phyloP scores from a whole-genome alignment of 2,888 invertebrate genomes.

The Spicauda simplicius region DNA sequence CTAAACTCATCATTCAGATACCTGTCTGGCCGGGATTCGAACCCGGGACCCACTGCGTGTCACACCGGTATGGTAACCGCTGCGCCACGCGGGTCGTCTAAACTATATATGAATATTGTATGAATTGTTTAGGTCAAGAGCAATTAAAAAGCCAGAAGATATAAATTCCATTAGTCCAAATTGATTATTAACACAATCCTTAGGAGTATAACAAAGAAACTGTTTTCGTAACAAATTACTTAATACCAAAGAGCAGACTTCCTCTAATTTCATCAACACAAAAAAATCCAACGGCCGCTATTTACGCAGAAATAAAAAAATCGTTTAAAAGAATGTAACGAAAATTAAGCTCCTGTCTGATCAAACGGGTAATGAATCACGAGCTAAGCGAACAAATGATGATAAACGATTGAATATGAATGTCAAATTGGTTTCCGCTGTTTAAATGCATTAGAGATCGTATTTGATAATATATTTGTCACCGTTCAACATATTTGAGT shows the following conservation, averaged over 20 bases:
- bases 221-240: slow-evolving; percentile 32
- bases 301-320: slow-evolving; percentile 34
- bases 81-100: no score
- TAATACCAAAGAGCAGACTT: slow-evolving; percentile 37
- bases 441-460: no score
- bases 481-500: no score
- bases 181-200: slow-evolving; percentile 4
- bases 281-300: slow-evolving; percentile 29
- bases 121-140: no score
- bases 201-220: slow-evolving; percentile 15
- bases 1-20: no score
- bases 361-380: background rate
- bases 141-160: background rate
- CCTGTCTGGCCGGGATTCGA: no score
- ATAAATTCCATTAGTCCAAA: slow-evolving; percentile 12
- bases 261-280: slow-evolving; percentile 36
- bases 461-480: no score
- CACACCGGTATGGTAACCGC: no score
- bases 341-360: background rate
- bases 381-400: background rate
- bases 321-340: slow-evolving; percentile 13
- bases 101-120: no score
- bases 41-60: no score
- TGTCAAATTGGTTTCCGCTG: no score
- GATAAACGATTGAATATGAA: no score